These are phyloP conservation scores for Coelogynopora nodosa DNA, from an alignment of 2,888 invertebrate genomes.

Conservation along the genomic window DNA sequence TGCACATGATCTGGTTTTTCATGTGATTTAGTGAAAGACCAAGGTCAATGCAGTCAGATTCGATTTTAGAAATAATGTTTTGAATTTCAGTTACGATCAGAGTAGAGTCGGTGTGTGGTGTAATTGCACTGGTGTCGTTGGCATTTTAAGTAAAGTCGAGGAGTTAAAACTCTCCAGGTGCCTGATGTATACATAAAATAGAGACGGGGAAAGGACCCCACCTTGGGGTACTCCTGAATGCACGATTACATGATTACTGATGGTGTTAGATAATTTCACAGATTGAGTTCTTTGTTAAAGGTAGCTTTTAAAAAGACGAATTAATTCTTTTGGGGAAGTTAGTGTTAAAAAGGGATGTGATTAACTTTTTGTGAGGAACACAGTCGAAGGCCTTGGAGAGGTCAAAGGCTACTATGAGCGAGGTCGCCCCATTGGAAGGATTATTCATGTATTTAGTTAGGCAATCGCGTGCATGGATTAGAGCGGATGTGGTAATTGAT, in stretches of 20 bases:
- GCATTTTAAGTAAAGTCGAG: constrained; percentile 13
- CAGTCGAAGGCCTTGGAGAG: constrained; percentile 20
- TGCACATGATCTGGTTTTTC: constrained; percentile 16
- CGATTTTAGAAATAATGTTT: constrained; percentile 15
- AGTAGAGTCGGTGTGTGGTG: constrained; percentile 4
- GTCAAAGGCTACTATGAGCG: constrained; percentile 10
- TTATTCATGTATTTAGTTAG: background rate
- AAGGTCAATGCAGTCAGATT: constrained; percentile 23
- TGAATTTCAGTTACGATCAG: constrained; percentile 2
- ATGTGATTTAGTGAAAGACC: constrained; percentile 27
- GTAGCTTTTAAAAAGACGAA: background rate
- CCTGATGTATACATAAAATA: constrained; percentile 21
- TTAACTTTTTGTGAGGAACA: constrained; percentile 2
- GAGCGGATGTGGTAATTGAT: background rate
- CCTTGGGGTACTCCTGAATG: constrained; percentile 26
- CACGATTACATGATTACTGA: background rate
- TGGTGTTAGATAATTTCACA: background rate
- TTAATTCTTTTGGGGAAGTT: background rate
- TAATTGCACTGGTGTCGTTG: constrained; percentile 3
- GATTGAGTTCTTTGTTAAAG: background rate
- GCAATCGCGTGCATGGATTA: constrained; percentile 20
- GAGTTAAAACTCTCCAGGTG: constrained; percentile 3
- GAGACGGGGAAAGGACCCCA: background rate
- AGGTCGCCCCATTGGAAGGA: background rate
- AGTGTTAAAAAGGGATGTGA: constrained; percentile 8